Evolutionary conservation across 1,140 invertebrate genomes (phyloP).

Genomic region (Aphis gossypii): DNA sequence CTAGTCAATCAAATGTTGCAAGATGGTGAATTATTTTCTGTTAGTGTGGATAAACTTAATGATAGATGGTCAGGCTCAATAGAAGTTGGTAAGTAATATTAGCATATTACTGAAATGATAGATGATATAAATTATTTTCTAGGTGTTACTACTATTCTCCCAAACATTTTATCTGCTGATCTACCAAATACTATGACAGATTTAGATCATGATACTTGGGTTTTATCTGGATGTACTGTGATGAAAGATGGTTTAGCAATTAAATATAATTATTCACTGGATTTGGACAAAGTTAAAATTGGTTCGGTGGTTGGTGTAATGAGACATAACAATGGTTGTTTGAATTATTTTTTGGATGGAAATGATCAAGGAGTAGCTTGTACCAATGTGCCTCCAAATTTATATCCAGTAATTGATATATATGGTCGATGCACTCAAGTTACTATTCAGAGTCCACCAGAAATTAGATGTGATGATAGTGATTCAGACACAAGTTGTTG

Average conservation of each 20-base stretch:
- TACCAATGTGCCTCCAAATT: conserved; percentile 78
- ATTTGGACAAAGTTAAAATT: conserved; percentile 61
- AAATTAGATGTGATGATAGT: conserved; percentile 44
- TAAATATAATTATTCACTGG: conserved; percentile 61
- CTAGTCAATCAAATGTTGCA: conserved; percentile 86
- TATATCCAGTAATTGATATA: conserved; percentile 94
- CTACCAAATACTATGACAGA: conserved; percentile 91
- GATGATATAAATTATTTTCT: conserved; percentile 52
- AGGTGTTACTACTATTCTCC: conserved; percentile 85
- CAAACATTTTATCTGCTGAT: conserved; percentile 77
- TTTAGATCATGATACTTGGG: conserved; percentile 90
- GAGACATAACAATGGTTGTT: conserved; percentile 80
- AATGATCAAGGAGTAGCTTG: conserved; percentile 89
- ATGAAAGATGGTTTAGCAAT: conserved; percentile 62
- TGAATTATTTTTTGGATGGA: conserved; percentile 92
- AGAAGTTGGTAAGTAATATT: conserved; percentile 73
- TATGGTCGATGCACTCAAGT: conserved; percentile 95
- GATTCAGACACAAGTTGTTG: conserved; percentile 50
- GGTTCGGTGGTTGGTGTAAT: conserved; percentile 73
- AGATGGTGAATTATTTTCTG: conserved; percentile 92
- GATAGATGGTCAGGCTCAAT: conserved; percentile 91
- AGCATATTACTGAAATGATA: conserved; percentile 41
- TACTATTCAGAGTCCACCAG: conserved; percentile 39
- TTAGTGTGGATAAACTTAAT: conserved; percentile 90
- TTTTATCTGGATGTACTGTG: conserved; percentile 73